Evolutionary conservation across 2,888 invertebrate species (phyloP).

Genomic region (Masnerella sp.): DNA sequence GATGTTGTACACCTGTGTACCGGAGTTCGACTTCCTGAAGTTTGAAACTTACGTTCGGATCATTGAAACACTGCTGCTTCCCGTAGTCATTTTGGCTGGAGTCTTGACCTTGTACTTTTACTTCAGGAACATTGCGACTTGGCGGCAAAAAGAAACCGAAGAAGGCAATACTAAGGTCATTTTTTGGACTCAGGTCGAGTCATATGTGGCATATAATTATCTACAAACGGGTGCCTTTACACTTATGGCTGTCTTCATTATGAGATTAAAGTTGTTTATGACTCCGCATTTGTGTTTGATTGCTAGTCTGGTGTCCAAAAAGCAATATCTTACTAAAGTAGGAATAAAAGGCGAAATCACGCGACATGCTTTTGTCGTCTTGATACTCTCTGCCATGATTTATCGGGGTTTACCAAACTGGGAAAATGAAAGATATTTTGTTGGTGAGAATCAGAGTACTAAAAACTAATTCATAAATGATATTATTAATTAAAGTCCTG

Average conservation of each 20-base stretch:
- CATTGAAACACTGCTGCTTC: constrained; percentile 80
- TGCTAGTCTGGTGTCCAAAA: constrained; percentile 82
- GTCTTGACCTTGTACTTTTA: constrained; percentile 76
- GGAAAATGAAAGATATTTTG: constrained; percentile 74
- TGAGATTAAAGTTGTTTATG: constrained; percentile 88
- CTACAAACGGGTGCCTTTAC: constrained; percentile 85
- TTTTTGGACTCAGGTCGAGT: constrained; percentile 78
- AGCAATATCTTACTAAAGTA: constrained; percentile 79
- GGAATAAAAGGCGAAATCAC: constrained; percentile 74
- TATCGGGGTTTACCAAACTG: constrained; percentile 79
- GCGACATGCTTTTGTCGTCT: constrained; percentile 77
- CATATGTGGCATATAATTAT: constrained; percentile 84
- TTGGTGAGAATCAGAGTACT: constrained; percentile 29
- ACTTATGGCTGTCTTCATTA: constrained; percentile 86
- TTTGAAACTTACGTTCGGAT: constrained; percentile 79
- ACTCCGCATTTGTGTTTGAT: constrained; percentile 88
- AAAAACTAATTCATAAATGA: too few species aligned
- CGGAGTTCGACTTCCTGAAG: constrained; percentile 86
- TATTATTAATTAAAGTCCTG: too few species aligned
- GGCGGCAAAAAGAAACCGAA: constrained; percentile 24
- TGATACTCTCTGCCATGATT: constrained; percentile 80
- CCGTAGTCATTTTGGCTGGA: constrained; percentile 79
- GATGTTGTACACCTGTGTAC: constrained; percentile 86
- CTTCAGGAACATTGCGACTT: constrained; percentile 67
- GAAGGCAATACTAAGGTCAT: constrained; percentile 56